Base-by-base conservation (phyloP, 1,140 invertebrate species). In the Drosophila asahinai region DNA sequence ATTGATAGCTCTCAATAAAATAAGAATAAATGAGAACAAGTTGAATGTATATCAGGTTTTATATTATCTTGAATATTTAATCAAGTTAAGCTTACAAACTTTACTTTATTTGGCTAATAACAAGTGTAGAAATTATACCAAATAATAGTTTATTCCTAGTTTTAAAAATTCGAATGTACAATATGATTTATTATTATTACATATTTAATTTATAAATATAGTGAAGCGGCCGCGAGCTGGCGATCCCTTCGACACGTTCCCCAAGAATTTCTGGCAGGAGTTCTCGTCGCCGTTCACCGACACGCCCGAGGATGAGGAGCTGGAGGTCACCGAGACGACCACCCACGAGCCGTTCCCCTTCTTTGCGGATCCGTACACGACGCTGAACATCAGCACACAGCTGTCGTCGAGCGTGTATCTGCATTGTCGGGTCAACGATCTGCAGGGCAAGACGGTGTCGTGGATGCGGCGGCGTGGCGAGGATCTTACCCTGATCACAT, bases 371-470 rank as follows among this genome's bases (percentile, higher is more conserved):
- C 94, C 94, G 33, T 92, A 93, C 15, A 93, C 94, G 2, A 94
- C 93, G 19, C 94, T 94, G 48, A 96, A 96, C 83, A 94, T 96
- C 77, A 96, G 95, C 3, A 95, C 95, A 0, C 95, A 96, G 81
- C 92, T 96, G 5, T 95, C 95, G 0, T 94, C 94, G 25, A 94
- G 94, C 36, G 95, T 95, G 2, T 94, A 95, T 80, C 92, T 97
- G 59, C 96, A 96, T 78, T 97, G 96, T 84, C 94, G 95, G 76
- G 95, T 97, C 9, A 95, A 96, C 83, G 95, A 96, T 79, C 94
- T 97, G 33, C 95, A 95, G 25, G 96, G 96, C 67, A 96, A 96
- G 93, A 96, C 95, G 95, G 96, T 97, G 61, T 97, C 96, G 1
- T 97, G 96, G 96, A 95, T 97, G 52, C 94, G 96, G 59, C 94